These are phyloP conservation scores for Sinohyriopsis cumingii DNA, from an alignment of 2,888 invertebrate genomes.

Conservation along the genomic window DNA sequence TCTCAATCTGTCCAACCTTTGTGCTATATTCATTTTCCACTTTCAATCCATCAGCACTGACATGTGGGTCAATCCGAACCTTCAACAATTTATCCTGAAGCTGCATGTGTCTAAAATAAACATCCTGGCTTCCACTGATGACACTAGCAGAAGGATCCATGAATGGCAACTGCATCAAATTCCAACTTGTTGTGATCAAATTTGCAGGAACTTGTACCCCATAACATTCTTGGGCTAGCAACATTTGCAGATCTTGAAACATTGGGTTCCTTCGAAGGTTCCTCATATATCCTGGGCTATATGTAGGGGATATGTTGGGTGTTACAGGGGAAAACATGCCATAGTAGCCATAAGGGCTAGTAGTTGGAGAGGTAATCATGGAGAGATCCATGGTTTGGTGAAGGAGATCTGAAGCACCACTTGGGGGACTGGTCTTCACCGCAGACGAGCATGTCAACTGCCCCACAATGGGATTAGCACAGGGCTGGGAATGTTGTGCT, in stretches of 20 bases:
- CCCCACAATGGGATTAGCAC: no score
- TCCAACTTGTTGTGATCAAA: constrained; percentile 50
- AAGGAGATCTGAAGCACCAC: constrained; percentile 13
- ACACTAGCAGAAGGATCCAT: constrained; percentile 12
- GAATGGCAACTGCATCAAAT: constrained; percentile 30
- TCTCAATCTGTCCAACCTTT: constrained; percentile 46
- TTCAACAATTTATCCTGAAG: constrained; percentile 45
- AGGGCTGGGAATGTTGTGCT: constrained; percentile 7
- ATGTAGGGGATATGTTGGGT: constrained; percentile 24
- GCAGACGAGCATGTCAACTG: no score
- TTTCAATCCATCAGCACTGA: constrained; percentile 36
- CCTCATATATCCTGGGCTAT: constrained; percentile 35
- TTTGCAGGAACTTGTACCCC: constrained; percentile 54
- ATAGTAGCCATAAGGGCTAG: constrained; percentile 27
- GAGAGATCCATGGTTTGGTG: constrained; percentile 30
- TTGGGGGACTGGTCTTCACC: no score
- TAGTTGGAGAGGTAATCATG: constrained; percentile 28
- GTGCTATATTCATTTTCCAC: constrained; percentile 46
- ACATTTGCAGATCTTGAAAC: constrained; percentile 51
- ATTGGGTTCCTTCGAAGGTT: constrained; percentile 56
- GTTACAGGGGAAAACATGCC: no score
- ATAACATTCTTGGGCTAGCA: constrained; percentile 48
- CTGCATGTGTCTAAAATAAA: constrained; percentile 34
- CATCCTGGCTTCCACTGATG: constrained; percentile 21
- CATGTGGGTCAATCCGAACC: constrained; percentile 29